Percentiles rank a stretch among this genome's conserved stretches.
Evolutionary conservation across 2,113 vertebrate species (phyloP).

Genomic region (Urocynchramus pylzowi): DNA sequence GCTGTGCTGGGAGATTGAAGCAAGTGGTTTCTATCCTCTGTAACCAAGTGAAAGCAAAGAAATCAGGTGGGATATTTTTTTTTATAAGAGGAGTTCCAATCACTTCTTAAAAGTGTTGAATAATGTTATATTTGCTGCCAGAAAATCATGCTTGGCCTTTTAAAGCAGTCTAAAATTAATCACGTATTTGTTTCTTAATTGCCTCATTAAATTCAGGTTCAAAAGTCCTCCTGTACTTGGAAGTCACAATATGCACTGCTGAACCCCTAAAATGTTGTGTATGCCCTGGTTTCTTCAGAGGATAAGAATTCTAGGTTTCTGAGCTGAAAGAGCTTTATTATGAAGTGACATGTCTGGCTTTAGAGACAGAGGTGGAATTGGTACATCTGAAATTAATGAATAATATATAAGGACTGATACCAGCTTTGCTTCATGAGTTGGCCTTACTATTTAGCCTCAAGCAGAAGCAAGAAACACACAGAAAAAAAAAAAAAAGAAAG

Average conservation of each 20-base stretch:
- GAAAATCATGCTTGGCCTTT: neutral
- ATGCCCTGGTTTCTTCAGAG: neutral
- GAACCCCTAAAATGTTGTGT: neutral
- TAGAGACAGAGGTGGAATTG: neutral
- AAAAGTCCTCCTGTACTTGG: neutral
- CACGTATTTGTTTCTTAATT: neutral
- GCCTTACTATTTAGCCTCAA: constrained; percentile 28
- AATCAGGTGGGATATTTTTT: neutral
- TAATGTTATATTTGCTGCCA: neutral
- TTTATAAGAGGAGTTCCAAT: neutral
- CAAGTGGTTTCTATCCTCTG: neutral
- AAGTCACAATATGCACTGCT: neutral
- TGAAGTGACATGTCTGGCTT: neutral
- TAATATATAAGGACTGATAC: constrained; percentile 24
- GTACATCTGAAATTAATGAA: constrained; percentile 3
- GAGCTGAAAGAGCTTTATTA: neutral
- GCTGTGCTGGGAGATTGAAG: neutral
- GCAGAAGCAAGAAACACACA: constrained; percentile 29
- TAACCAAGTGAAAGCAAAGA: neutral
- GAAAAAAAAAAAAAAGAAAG: neutral
- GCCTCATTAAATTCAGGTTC: neutral
- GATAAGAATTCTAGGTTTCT: neutral
- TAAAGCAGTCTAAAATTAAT: neutral
- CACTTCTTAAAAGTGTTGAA: neutral
- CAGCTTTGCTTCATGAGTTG: neutral